Evolutionary conservation across 35 echinoderm and acorn worm genomes (phyloP).

Genomic region (Apostichopus californicus): DNA sequence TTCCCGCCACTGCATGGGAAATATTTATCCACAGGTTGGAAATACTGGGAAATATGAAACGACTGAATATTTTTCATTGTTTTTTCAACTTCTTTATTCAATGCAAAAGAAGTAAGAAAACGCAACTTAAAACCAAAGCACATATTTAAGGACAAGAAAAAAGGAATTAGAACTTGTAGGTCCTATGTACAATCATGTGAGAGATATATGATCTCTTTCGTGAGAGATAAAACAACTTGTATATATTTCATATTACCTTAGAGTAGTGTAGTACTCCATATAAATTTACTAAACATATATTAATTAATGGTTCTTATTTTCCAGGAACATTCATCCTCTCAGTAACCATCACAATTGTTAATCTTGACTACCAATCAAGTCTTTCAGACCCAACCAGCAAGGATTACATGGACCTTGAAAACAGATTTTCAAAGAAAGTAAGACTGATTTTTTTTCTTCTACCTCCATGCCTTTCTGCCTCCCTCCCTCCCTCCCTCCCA

Average conservation of each 20-base stretch:
- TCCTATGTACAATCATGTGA: background rate
- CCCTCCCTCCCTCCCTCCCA: too few species aligned
- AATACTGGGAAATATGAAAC: too few species aligned
- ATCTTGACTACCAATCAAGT: background rate
- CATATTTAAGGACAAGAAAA: background rate
- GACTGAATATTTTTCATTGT: too few species aligned
- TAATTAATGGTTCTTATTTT: background rate
- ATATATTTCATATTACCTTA: background rate
- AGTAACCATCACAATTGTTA: constrained; percentile 10
- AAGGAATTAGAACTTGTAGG: background rate
- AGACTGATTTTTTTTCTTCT: background rate
- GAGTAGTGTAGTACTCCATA: background rate
- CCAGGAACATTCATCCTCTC: background rate
- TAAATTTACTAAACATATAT: background rate
- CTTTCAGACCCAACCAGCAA: background rate
- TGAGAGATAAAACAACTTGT: background rate
- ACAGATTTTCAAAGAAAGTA: background rate
- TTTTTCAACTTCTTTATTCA: too few species aligned
- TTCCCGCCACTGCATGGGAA: too few species aligned
- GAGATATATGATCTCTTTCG: background rate
- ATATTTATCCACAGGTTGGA: too few species aligned
- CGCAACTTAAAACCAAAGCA: too few species aligned
- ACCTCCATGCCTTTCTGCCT: too few species aligned
- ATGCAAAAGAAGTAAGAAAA: too few species aligned
- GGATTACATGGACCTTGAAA: background rate